phyloP scores from a whole-genome alignment of 1,140 invertebrate species.

The honey bee (Apis mellifera) region DNA sequence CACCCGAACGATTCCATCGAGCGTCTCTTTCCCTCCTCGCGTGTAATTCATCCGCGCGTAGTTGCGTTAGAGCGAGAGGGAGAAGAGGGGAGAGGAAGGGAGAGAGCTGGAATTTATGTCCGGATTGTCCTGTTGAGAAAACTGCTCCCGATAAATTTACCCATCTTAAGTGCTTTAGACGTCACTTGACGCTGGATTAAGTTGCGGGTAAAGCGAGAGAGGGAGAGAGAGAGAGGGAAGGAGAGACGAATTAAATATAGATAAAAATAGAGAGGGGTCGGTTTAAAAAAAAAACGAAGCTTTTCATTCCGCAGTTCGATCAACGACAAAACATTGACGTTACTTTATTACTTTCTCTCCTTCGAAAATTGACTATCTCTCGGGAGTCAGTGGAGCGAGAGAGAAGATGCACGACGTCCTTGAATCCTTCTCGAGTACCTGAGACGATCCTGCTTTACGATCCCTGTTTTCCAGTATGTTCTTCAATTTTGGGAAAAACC shows the following conservation, averaged over 20 bases:
- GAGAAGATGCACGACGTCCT: no score
- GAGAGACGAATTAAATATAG: neutral
- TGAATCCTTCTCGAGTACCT: no score
- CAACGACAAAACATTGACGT: no score
- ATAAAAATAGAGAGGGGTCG: no score
- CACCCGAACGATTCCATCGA: constrained; percentile 8
- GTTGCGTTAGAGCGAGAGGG: neutral
- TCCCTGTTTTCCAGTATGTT: no score
- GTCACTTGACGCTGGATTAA: neutral
- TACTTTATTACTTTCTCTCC: no score
- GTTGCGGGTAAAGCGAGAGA: neutral
- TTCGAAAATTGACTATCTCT: no score
- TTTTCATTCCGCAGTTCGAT: no score
- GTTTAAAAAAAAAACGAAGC: no score
- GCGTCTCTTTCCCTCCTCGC: constrained; percentile 7
- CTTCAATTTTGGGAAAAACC: no score
- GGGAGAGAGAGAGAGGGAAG: neutral
- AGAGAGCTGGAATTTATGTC: neutral
- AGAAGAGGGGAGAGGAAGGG: fast-evolving
- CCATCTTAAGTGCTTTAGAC: constrained; percentile 3
- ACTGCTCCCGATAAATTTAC: neutral
- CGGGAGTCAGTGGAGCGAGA: no score
- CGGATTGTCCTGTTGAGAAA: neutral
- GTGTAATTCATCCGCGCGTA: constrained; percentile 5
- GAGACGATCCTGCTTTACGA: no score